Base-by-base conservation (phyloP, 2,113 vertebrate genomes). In the Brachirus orientalis region DNA sequence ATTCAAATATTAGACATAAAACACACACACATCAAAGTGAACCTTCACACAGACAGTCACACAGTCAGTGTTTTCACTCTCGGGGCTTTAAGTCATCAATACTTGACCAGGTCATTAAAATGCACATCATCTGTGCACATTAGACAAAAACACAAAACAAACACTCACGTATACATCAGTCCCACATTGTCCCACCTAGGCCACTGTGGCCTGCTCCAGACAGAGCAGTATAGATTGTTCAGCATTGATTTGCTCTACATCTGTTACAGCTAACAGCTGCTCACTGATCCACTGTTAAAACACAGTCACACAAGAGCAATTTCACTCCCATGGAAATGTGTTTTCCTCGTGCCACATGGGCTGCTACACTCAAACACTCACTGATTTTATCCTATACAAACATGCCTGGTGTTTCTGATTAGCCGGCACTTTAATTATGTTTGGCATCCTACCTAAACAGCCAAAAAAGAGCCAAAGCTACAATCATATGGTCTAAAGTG, bases 171-270 rank as follows among this genome's bases (percentile, higher is more conserved):
- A 35, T 1, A 60, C 43, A 50, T 18, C 9, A 38, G 3, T 13
- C 0, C 65, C 40, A 76, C 14, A 44, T 18, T 51, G 33, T 48
- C 17, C 8, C 38, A 13, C 22, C 46, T 12, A 37, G 10, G 43
- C 10, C 44, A 46, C 41, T 77, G 22, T 53, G 54, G 57, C 50
- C 46, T 38, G 38, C 61, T 55, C 57, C 58, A 76, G 69, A 72
- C 57, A 38, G 45, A 48, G 20, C 61, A 16, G 16, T 75, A 7
- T 80, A 35, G 59, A 86, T 79, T 56, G 59, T 14, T 33, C 8
- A 35, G n/a, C 43, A 87, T 82, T 80, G 86, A 85, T 86, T 87
- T 83, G 80, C 59, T 81, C 76, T 60, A 82, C 57, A 79, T 89
- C 76, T 82, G 44, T 70, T 53, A 58, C 16, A 59, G 60, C 37